Base-by-base conservation (phyloP, 2,797 vertebrate genomes). In the Ammospiza maritima region DNA sequence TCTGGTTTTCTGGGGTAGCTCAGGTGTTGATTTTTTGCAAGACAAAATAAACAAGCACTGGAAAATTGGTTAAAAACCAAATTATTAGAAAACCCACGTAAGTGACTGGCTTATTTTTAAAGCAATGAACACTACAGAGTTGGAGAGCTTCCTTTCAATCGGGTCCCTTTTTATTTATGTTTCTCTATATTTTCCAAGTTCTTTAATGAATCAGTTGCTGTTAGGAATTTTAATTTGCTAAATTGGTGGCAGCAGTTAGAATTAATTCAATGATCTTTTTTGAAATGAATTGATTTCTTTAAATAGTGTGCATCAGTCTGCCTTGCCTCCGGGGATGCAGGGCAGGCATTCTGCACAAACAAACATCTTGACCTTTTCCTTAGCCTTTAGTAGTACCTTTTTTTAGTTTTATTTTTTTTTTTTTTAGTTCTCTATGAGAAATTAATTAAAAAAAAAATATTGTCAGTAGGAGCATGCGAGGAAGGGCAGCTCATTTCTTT, bases 341-440 rank as follows among this genome's bases (percentile, higher is more conserved):
- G 94, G 89, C 93, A 90, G 91, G 89, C 85, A 11, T 47, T 48
- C 94, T 94, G 94, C 94, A 96, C 95, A 97, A 97, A 96, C 94
- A 97, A 96, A 97, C 94, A 97, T 96, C 95, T 97, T 97, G 95
- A 97, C 96, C 96, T 97, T 97, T 97, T 97, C 95, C 89, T 91
- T 93, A 95, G 94, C 94, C 92, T 96, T 97, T 91, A 97, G 94
- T 95, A 47, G 88, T 92, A 92, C 79, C 69, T 88, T 95, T 94
- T 92, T 69, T 40, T 44, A 32, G 14, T 73, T 74, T 74, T 38
- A 7, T 61, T 71, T 47, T 18, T 12, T 21, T 30, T 11, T 58
- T 65, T 66, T 73, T n/a, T 8, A 30, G 14, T 8, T 30, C 16
- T 45, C 54, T 21, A 66, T 22, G 66, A 85, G 87, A 90, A 93